These are phyloP conservation scores for Dendrolimus kikuchii DNA, from an alignment of 1,140 invertebrate genomes.

Conservation along the genomic window DNA sequence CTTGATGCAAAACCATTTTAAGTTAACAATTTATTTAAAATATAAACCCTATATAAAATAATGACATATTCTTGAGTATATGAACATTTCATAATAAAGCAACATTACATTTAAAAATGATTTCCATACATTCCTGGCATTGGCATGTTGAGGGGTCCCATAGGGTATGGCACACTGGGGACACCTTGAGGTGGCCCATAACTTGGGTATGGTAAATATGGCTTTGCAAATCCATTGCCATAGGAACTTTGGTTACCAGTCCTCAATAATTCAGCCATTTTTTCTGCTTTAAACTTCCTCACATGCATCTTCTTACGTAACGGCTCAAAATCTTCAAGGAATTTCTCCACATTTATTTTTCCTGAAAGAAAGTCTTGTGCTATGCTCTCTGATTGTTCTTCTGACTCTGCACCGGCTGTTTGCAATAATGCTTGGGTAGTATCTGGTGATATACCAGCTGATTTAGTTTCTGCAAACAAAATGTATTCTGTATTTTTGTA, in stretches of 20 bases:
- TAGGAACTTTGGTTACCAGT: slow-evolving; percentile 38
- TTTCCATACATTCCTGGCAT: slow-evolving; percentile 72
- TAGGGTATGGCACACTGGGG: slow-evolving; percentile 70
- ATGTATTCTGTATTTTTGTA: background rate
- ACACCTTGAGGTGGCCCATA: slow-evolving; percentile 43
- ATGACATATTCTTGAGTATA: background rate
- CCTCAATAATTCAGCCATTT: slow-evolving; percentile 85
- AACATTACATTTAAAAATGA: slow-evolving; percentile 42
- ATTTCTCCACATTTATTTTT: slow-evolving; percentile 83
- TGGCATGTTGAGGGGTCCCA: slow-evolving; percentile 74
- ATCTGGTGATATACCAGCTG: slow-evolving; percentile 82
- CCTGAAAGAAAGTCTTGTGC: slow-evolving; percentile 84
- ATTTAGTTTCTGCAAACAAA: slow-evolving; percentile 75
- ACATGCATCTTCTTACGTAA: slow-evolving; percentile 85
- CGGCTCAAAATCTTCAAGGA: slow-evolving; percentile 83
- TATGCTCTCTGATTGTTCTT: slow-evolving; percentile 88
- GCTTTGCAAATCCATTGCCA: slow-evolving; percentile 52
- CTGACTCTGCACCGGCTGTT: slow-evolving; percentile 87
- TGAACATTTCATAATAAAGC: slow-evolving; percentile 7
- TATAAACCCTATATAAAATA: too few species aligned
- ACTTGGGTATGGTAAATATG: slow-evolving; percentile 58
- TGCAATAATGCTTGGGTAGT: slow-evolving; percentile 87
- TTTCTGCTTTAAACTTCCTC: slow-evolving; percentile 88
- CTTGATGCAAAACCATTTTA: background rate
- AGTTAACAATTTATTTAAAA: background rate